Conservation (phyloP, 2,888 invertebrate species). For the Cantharis rustica region DNA sequence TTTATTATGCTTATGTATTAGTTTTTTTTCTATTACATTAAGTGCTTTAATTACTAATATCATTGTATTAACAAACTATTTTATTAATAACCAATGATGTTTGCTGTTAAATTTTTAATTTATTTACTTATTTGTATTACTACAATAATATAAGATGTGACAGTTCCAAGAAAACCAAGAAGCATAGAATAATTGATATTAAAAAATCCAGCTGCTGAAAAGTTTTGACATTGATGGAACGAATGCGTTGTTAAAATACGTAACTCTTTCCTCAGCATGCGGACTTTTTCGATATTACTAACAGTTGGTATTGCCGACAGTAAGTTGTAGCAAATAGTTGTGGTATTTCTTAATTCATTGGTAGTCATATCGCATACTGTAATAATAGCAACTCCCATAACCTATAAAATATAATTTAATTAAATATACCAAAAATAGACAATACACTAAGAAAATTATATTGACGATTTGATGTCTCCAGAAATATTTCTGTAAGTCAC, state of each 20-base stretch:
- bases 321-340: background rate
- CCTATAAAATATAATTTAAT: background rate
- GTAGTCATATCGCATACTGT: background rate
- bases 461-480: too few species aligned
- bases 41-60: too few species aligned
- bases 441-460: too few species aligned
- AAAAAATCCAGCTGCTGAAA: conserved; percentile 42
- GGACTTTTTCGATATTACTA: background rate
- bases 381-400: background rate
- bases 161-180: conserved; percentile 37
- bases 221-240: conserved; percentile 28
- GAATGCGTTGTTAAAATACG: conserved; percentile 33
- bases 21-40: too few species aligned
- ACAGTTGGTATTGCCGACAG: background rate
- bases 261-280: conserved; percentile 28
- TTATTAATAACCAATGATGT: too few species aligned
- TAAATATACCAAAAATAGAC: background rate
- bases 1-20: too few species aligned
- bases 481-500: too few species aligned
- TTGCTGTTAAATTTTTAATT: background rate
- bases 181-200: conserved; percentile 36
- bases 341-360: background rate
- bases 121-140: conserved; percentile 35
- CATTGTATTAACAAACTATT: too few species aligned
- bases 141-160: conserved; percentile 43